Evolutionary conservation across 2,113 vertebrate species (phyloP), one percentile per base, ranked within the genome.

Genomic region (Hystrix cristata): DNA sequence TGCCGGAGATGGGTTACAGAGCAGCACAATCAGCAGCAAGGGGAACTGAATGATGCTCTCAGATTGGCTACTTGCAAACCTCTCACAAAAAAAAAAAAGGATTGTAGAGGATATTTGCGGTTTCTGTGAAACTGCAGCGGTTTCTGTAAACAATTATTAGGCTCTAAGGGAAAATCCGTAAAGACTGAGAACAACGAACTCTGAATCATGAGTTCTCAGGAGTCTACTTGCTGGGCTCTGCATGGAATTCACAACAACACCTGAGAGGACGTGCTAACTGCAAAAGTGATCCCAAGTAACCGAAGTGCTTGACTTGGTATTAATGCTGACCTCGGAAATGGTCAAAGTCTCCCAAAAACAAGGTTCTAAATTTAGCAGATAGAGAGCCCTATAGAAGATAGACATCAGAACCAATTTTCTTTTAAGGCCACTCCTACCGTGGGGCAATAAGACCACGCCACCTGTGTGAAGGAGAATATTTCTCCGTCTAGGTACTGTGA

Each of bases 301-400:
- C 69, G 16, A 67, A 92, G 13, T 48, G 27, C n/a, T 80, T 91
- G 4, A 82, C 1, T 69, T 82, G 9, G 55, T 74, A 87, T 29
- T 88, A 72, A 91, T 84, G 62, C 60, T 95, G 10, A 71, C 38
- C 43, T 93, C 65, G 43, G 1, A 96, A 97, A 74, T 80, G 15
- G 55, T 62, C 38, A 72, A 53, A 53, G 11, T 80, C 38, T 94
- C 13, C 67, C 83, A 94, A 62, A 71, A 46, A 76, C 43, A 92
- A 90, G 5, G 69, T 64, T 88, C 38, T 55, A 57, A 92, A 84
- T 6, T 29, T 71, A 55, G 29, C 89, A 62, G 92, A 78, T n/a
- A 55, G 15, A 14, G 46, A 84, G 25, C 10, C 81, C 46, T 60
- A 71, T 43, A 95, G 21, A 27, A 93, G 87, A 46, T 4, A 80